These are phyloP conservation scores for Hyperoplus lanceolatus DNA, from an alignment of 2,797 vertebrate genomes.

Conservation along the genomic window DNA sequence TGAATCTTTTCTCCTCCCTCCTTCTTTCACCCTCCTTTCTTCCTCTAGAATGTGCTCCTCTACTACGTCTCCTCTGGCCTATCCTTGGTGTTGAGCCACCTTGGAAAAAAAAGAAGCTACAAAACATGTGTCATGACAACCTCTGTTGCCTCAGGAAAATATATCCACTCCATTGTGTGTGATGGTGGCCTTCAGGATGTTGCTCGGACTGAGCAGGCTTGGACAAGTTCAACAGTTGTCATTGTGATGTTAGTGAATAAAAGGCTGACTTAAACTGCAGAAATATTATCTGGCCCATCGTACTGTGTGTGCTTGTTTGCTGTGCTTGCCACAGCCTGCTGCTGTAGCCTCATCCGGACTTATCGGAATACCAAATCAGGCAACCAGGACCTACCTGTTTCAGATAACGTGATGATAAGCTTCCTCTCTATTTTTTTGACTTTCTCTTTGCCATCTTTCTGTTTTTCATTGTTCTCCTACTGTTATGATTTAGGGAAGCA, in stretches of 20 bases:
- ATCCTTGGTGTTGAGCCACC: not conserved
- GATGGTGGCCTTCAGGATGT: conserved; percentile 39
- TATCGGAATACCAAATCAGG: conserved; percentile 72
- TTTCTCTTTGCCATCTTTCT: not conserved
- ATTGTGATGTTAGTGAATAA: conserved; percentile 68
- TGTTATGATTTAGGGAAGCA: conserved; percentile 29
- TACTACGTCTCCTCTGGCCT: not conserved
- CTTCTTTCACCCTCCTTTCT: not conserved
- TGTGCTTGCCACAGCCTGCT: conserved; percentile 71
- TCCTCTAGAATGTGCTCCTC: not conserved
- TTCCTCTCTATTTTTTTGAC: conserved; percentile 12
- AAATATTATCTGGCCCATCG: conserved; percentile 68
- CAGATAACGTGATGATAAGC: conserved; percentile 43
- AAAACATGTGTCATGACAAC: conserved; percentile 22
- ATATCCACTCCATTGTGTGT: conserved; percentile 21
- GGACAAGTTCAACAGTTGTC: conserved; percentile 58
- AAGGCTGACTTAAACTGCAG: conserved; percentile 63
- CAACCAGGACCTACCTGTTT: conserved; percentile 50
- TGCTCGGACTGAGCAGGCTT: conserved; percentile 59
- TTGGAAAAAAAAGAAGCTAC: conserved; percentile 4
- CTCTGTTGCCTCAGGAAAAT: conserved; percentile 33
- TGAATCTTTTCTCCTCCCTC: not conserved
- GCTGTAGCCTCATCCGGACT: conserved; percentile 41
- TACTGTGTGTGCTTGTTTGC: conserved; percentile 56
- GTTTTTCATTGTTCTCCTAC: conserved; percentile 39